phyloP scores from a whole-genome alignment of 2,888 invertebrate species.

The Drosophila yooni region DNA sequence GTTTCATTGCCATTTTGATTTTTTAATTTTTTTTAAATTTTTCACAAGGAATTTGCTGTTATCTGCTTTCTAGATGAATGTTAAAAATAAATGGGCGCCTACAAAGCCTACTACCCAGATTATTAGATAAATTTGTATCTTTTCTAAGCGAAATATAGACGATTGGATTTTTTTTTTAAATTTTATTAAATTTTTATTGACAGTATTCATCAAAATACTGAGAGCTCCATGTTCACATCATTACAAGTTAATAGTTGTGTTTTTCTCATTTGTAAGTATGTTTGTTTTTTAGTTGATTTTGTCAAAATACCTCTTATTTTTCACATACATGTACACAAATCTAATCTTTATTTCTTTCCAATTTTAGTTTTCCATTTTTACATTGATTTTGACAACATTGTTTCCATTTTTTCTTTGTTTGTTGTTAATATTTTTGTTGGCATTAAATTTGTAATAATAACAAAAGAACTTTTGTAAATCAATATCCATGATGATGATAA shows the following conservation, averaged over 20 bases:
- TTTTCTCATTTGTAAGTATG: slow-evolving; percentile 57
- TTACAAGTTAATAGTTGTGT: slow-evolving; percentile 82
- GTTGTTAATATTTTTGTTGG: slow-evolving; percentile 45
- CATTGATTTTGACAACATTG: slow-evolving; percentile 60
- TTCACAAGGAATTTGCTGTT: slow-evolving; percentile 34
- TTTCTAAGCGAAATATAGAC: slow-evolving; percentile 22
- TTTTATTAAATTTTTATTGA: slow-evolving; percentile 82
- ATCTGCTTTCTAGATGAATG: slow-evolving; percentile 25
- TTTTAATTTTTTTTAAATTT: not conserved
- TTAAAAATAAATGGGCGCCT: not conserved
- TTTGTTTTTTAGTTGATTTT: slow-evolving; percentile 66
- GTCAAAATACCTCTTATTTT: slow-evolving; percentile 63
- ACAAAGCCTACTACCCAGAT: slow-evolving; percentile 33
- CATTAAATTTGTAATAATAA: slow-evolving; percentile 54
- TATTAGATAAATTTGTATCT: not conserved
- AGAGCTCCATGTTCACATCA: slow-evolving; percentile 85
- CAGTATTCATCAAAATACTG: slow-evolving; percentile 85
- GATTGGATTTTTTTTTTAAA: slow-evolving; percentile 64
- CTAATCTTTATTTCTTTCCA: slow-evolving; percentile 51
- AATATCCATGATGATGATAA: slow-evolving; percentile 52
- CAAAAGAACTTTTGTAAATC: slow-evolving; percentile 42
- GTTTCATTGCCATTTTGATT: slow-evolving; percentile 41
- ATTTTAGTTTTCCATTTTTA: slow-evolving; percentile 52
- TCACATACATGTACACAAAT: slow-evolving; percentile 73
- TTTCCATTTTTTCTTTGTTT: slow-evolving; percentile 30